These are phyloP conservation scores for Paraplagusia blochii DNA, from an alignment of 2,113 vertebrate species.

Conservation along the genomic window DNA sequence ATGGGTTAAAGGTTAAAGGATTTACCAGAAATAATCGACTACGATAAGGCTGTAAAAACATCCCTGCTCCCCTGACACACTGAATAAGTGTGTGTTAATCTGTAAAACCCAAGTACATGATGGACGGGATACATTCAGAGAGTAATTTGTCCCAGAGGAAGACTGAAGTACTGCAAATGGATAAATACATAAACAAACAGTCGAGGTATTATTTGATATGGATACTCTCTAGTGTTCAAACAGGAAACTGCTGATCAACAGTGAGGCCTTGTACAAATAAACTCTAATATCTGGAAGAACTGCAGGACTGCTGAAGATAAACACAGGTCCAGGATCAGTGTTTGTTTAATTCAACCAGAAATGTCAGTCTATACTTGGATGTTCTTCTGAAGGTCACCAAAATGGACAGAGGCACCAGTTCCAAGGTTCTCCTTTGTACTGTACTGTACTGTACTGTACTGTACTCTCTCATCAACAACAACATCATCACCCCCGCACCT, in stretches of 20 bases:
- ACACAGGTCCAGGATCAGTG: slow-evolving; percentile 10
- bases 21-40: too few species aligned
- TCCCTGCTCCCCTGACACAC: too few species aligned
- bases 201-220: slow-evolving; percentile 35
- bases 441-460: too few species aligned
- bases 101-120: neutral
- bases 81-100: too few species aligned
- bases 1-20: too few species aligned
- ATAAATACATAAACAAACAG: neutral
- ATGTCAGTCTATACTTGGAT: neutral
- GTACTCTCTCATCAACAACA: too few species aligned
- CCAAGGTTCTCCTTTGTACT: neutral
- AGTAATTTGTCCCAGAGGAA: neutral
- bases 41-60: too few species aligned
- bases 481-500: too few species aligned
- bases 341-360: slow-evolving; percentile 21
- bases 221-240: slow-evolving; percentile 36
- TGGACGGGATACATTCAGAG: neutral
- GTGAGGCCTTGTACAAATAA: slow-evolving; percentile 50
- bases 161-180: too few species aligned
- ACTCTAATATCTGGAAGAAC: slow-evolving; percentile 36
- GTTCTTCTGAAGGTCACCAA: slow-evolving; percentile 5
- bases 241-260: slow-evolving; percentile 50
- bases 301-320: slow-evolving; percentile 9
- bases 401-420: slow-evolving; percentile 16